phyloP scores from a whole-genome alignment of 1,140 invertebrate species.

The Scylla paramamosain region DNA sequence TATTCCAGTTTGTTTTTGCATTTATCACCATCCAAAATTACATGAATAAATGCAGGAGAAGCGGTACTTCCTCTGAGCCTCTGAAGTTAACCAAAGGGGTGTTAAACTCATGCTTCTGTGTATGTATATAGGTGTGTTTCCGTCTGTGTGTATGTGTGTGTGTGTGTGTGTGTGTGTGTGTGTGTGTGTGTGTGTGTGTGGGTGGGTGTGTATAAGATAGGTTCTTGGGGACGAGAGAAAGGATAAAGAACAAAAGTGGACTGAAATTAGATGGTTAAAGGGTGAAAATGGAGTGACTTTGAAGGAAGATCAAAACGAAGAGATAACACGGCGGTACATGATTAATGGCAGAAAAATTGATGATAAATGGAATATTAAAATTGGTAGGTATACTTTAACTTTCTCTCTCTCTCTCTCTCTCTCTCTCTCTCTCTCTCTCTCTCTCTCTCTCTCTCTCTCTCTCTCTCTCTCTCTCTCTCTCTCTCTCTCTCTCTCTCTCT shows the following conservation, averaged over 20 bases:
- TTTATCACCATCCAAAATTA: neutral
- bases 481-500: neutral
- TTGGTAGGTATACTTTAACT: neutral
- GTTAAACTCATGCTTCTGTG: neutral
- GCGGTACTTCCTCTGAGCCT: neutral
- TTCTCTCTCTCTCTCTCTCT: conserved; percentile 2
- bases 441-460: conserved; percentile 20
- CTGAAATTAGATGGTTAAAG: neutral
- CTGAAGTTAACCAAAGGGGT: neutral
- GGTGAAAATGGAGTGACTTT: neutral
- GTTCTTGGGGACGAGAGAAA: neutral
- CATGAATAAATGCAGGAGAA: neutral
- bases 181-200: too few species aligned
- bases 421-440: conserved; percentile 20
- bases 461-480: conserved; percentile 11
- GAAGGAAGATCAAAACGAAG: neutral
- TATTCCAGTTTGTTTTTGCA: neutral
- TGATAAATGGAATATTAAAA: neutral
- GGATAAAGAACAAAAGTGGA: neutral
- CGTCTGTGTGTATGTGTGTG: neutral
- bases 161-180: too few species aligned
- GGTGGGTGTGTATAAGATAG: neutral
- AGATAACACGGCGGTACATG: too few species aligned
- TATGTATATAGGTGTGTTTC: neutral
- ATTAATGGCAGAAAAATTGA: neutral